phyloP scores from a whole-genome alignment of 2,888 invertebrate species.

The Lepetodrilus schrolli region DNA sequence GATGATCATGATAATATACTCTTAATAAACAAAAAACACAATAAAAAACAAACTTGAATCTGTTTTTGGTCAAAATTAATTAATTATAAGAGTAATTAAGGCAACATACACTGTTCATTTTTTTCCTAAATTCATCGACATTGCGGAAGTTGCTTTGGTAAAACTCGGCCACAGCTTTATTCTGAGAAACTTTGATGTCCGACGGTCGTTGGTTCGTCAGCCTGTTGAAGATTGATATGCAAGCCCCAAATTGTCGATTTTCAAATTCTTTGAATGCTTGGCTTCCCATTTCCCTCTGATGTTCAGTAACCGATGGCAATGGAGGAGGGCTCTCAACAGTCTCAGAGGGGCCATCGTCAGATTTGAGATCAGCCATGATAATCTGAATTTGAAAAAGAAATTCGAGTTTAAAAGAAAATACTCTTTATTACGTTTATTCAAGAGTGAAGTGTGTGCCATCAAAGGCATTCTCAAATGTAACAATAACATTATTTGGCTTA shows the following conservation, averaged over 20 bases:
- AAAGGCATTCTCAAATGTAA: no score
- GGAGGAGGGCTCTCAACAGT: conserved; percentile 38
- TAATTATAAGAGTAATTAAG: conserved; percentile 46
- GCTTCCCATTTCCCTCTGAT: conserved; percentile 80
- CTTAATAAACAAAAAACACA: no score
- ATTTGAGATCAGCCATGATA: not conserved
- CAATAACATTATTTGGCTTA: no score
- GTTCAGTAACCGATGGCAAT: conserved; percentile 75
- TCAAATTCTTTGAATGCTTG: conserved; percentile 81
- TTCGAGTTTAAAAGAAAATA: no score
- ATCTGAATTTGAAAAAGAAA: no score
- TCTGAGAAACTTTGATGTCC: conserved; percentile 87
- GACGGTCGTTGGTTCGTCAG: conserved; percentile 77
- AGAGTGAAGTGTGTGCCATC: no score
- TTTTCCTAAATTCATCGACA: conserved; percentile 80
- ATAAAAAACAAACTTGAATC: not conserved
- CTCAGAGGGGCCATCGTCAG: conserved; percentile 5
- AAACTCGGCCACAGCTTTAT: conserved; percentile 89
- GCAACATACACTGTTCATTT: conserved; percentile 62
- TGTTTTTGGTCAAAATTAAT: not conserved
- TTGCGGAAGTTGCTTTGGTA: conserved; percentile 81
- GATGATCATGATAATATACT: no score
- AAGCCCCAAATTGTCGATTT: conserved; percentile 80
- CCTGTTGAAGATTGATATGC: conserved; percentile 81
- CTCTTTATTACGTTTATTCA: no score